Base-by-base conservation (phyloP, 2,888 invertebrate species). In the Hirtodrosophila confusa region DNA sequence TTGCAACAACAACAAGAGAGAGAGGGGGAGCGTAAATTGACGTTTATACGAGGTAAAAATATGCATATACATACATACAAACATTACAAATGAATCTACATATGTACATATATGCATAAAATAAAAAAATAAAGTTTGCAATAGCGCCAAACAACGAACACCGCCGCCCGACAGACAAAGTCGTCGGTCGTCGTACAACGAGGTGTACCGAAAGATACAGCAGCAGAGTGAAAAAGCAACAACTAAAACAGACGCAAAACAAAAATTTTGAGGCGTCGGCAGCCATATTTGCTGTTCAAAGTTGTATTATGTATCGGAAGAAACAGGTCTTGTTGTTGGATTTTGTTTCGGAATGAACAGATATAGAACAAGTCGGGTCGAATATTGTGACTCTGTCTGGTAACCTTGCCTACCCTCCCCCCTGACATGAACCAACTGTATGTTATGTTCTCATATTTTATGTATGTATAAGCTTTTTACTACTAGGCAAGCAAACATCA, bases 141-240 rank as follows among this genome's bases (percentile, higher is more conserved):
- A 57, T 43, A 68, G 48, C 73, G 36, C 43, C 62, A 43, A 60
- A 49, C 48, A 53, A 29, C 48, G 36, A 51, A 50, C 41, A 36
- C 23, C 57, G 58, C 62, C 60, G 57, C 61, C 47, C 53, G 44
- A 35, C 27, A 27, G 31, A 48, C 50, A 57, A 70, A 53, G 50
- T 67, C 44, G 60, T 63, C 70, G 68, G 29, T 58, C 50, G 57
- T 69, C 53, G 73, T 60, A 41, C 27, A 44, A 55, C 50, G 68
- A 76, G 45, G 43, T 75, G 56, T 68, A 78, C 82, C 82, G 79
- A 84, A 77, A 86, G 70, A 80, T 70, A 74, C 85, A 80, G 78
- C 77, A 80, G 63, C 80, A 76, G 49, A 73, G 55, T 63, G 63
- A 51, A 63, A 31, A 69, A 84, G 69, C 78, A 78, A 70, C 68